These are phyloP conservation scores for Paramormyrops kingsleyae DNA, from an alignment of 2,113 vertebrate species.

Conservation along the genomic window DNA sequence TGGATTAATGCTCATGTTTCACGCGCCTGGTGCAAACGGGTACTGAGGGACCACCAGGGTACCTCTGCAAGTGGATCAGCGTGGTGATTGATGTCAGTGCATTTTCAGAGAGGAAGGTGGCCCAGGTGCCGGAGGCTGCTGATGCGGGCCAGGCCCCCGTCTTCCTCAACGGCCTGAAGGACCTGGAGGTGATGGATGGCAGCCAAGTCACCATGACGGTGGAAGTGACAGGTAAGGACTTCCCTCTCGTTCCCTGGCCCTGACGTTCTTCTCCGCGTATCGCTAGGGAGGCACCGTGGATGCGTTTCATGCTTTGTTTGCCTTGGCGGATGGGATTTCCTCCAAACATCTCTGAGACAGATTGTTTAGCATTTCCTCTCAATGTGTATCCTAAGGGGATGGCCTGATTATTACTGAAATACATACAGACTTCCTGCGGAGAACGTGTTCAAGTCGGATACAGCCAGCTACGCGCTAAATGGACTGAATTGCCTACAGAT, in stretches of 20 bases:
- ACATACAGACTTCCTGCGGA: conserved; percentile 22
- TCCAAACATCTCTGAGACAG: conserved; percentile 40
- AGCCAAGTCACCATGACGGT: conserved; percentile 84
- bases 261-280: neutral
- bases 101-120: conserved; percentile 34
- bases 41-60: neutral
- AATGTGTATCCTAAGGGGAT: conserved; percentile 19
- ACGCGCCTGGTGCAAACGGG: neutral
- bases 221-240: conserved; percentile 70
- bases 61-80: neutral
- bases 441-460: neutral
- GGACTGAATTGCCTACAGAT: neutral
- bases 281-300: neutral
- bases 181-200: conserved; percentile 86
- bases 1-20: neutral
- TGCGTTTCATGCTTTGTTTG: conserved; percentile 14
- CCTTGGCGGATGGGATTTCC: conserved; percentile 49
- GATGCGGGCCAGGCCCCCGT: conserved; percentile 48
- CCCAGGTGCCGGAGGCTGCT: conserved; percentile 37
- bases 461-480: neutral
- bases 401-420: conserved; percentile 22
- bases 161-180: conserved; percentile 67
- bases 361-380: conserved; percentile 38
- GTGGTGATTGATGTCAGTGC: neutral
- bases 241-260: neutral